Percentiles rank a stretch among this genome's conserved stretches.
phyloP scores from a whole-genome alignment of 2,113 vertebrate genomes.

The Hippoglossus stenolepis region DNA sequence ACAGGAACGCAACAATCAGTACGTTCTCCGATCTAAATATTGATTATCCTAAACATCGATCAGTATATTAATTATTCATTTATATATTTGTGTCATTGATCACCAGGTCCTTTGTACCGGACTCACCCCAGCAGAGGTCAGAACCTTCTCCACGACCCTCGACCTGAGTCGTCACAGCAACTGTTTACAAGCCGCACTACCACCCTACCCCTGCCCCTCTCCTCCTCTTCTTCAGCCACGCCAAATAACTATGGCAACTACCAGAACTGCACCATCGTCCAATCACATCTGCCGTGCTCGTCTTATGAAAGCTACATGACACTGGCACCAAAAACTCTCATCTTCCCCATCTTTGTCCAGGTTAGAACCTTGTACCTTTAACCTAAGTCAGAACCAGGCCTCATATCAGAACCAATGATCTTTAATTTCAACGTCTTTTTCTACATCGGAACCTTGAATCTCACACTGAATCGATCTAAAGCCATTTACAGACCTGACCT shows the following conservation, averaged over 20 bases:
- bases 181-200: constrained; percentile 39
- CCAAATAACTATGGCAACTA: constrained; percentile 85
- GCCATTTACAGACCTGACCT: no score
- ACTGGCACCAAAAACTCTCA: constrained; percentile 90
- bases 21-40: constrained; percentile 27
- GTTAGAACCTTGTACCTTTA: constrained; percentile 72
- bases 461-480: no score
- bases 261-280: constrained; percentile 91
- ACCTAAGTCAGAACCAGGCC: neutral
- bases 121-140: constrained; percentile 68
- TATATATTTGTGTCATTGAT: neutral
- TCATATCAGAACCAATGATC: no score
- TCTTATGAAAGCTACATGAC: constrained; percentile 87
- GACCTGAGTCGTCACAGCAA: constrained; percentile 64
- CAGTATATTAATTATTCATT: neutral
- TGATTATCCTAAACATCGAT: neutral
- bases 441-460: no score
- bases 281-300: constrained; percentile 85
- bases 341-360: constrained; percentile 95
- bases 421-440: no score
- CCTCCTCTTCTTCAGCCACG: constrained; percentile 75
- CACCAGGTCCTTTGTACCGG: constrained; percentile 76
- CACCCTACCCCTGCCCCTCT: constrained; percentile 60
- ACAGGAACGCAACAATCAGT: constrained; percentile 83
- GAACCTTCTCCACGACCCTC: constrained; percentile 33